phyloP scores from a whole-genome alignment of 2,888 invertebrate genomes.

The Mimumesa dahlbomi region DNA sequence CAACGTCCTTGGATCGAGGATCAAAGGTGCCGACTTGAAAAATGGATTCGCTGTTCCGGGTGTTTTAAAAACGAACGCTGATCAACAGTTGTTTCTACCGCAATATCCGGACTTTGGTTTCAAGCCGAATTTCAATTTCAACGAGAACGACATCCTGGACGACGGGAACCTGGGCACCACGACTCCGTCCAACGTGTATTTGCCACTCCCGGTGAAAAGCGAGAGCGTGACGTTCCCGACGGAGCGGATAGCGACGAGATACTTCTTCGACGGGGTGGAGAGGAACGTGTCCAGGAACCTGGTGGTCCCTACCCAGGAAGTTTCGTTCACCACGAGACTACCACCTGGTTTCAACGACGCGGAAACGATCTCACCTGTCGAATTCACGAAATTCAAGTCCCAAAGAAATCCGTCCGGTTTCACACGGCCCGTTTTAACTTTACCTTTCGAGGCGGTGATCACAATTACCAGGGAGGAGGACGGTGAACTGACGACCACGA shows the following conservation, averaged over 20 bases:
- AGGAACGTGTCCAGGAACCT: constrained; percentile 24
- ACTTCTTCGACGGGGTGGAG: constrained; percentile 36
- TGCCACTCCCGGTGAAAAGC: constrained; percentile 39
- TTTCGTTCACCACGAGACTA: background rate
- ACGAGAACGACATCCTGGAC: constrained; percentile 46
- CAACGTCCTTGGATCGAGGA: background rate
- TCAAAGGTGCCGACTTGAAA: background rate
- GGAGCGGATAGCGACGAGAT: constrained; percentile 16
- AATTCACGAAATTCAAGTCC: too few species aligned
- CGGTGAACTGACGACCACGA: constrained; percentile 25
- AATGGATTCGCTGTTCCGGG: background rate
- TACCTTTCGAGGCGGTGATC: constrained; percentile 77
- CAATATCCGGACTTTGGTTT: constrained; percentile 22
- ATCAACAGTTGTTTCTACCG: constrained; percentile 22
- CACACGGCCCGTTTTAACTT: constrained; percentile 69
- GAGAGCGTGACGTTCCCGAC: constrained; percentile 21
- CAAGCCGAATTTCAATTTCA: constrained; percentile 36
- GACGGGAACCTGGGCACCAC: constrained; percentile 41
- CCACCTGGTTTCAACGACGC: constrained; percentile 19
- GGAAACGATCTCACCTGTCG: too few species aligned
- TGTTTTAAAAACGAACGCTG: background rate
- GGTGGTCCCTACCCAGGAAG: background rate
- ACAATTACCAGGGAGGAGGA: constrained; percentile 71
- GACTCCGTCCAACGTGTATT: constrained; percentile 43
- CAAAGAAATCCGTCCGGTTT: too few species aligned